Conservation (phyloP, 2,888 invertebrate genomes). For the Epistrophella euchroma region DNA sequence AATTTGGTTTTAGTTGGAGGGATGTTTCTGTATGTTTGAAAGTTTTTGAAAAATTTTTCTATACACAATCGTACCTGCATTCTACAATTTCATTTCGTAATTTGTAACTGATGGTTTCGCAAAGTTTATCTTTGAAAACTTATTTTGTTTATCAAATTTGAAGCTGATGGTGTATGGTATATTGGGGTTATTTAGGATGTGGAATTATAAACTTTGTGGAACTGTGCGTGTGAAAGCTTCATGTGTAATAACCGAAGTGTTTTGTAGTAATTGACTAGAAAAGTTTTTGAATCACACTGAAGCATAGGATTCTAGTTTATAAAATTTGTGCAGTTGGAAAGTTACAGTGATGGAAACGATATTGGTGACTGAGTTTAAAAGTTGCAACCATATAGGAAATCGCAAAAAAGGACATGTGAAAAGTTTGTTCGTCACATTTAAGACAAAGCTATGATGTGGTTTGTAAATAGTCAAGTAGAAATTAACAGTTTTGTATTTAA, state of each 20-base stretch:
- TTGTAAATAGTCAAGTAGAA: too few species aligned
- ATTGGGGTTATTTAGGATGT: neutral
- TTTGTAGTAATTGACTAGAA: constrained; percentile 2
- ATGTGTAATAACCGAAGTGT: neutral
- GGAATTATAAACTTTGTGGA: neutral
- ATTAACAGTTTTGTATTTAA: too few species aligned
- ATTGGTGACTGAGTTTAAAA: neutral
- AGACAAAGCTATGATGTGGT: too few species aligned
- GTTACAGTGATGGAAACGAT: neutral
- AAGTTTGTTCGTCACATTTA: neutral
- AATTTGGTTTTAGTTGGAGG: neutral
- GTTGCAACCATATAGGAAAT: neutral
- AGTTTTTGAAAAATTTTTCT: constrained; percentile 16
- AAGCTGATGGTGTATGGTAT: neutral
- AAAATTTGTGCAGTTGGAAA: neutral
- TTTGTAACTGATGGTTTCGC: neutral
- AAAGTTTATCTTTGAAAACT: neutral
- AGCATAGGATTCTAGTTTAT: neutral
- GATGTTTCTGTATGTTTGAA: neutral
- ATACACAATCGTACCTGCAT: neutral
- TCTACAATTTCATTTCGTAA: neutral
- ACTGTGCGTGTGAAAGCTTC: neutral
- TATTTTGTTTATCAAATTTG: neutral
- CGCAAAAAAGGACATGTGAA: neutral
- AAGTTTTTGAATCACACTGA: neutral